These are phyloP conservation scores for Macropus fuliginosus DNA, from an alignment of 2,797 vertebrate genomes.

Conservation along the genomic window DNA sequence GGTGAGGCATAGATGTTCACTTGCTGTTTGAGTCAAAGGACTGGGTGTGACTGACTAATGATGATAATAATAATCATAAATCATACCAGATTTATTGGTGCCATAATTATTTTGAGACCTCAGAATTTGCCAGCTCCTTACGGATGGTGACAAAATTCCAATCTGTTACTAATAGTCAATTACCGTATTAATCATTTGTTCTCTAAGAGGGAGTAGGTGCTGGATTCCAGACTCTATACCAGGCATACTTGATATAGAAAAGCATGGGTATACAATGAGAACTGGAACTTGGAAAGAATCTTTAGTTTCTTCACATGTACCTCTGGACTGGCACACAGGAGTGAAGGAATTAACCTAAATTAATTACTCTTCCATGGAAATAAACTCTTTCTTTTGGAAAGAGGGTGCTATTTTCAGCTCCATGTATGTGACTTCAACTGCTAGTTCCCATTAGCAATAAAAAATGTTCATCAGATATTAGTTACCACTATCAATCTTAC, in stretches of 20 bases:
- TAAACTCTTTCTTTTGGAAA: slow-evolving; percentile 29
- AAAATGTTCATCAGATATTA: background rate
- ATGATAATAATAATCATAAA: background rate
- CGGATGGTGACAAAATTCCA: background rate
- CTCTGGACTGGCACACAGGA: background rate
- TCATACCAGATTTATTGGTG: background rate
- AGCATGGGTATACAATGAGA: background rate
- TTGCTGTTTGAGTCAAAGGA: slow-evolving; percentile 40
- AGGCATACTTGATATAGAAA: background rate
- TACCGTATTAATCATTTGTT: slow-evolving; percentile 10
- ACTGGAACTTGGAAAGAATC: background rate
- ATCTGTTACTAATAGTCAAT: slow-evolving; percentile 24
- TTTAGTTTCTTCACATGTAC: background rate
- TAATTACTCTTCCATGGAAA: slow-evolving; percentile 33
- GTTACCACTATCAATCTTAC: background rate
- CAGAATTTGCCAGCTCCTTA: slow-evolving; percentile 13
- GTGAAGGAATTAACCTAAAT: slow-evolving; percentile 23
- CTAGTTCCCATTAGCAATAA: background rate
- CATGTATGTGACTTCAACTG: background rate
- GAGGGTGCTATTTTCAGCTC: slow-evolving; percentile 27
- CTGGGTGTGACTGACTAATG: slow-evolving; percentile 11
- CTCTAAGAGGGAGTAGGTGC: background rate
- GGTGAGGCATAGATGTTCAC: slow-evolving; percentile 1
- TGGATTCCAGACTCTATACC: background rate
- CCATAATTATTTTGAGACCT: background rate